A percentile compares a stretch with the other conserved stretches of the same genome.
These are phyloP conservation scores for Dipodomys ordii DNA, from an alignment of 2,113 vertebrate species.

Conservation along the genomic window DNA sequence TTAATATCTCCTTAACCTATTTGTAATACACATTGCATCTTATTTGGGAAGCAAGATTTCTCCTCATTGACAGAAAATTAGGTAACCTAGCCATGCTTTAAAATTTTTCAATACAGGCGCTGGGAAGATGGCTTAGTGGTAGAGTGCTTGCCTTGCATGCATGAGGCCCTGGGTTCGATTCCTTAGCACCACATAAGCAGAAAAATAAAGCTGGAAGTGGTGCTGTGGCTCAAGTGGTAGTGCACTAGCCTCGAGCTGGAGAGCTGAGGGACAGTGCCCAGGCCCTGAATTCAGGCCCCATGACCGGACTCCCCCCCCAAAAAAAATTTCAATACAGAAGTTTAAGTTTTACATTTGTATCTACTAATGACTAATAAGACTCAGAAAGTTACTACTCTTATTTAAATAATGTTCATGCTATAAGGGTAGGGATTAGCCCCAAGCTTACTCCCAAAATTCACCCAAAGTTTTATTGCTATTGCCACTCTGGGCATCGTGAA, in stretches of 20 bases:
- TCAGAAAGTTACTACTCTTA: not conserved
- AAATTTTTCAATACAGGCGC: not conserved
- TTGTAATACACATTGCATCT: not conserved
- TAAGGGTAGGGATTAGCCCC: not conserved
- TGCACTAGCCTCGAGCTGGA: too few species aligned
- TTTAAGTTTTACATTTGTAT: conserved; percentile 31
- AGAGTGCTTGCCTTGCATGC: too few species aligned
- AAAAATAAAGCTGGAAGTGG: too few species aligned
- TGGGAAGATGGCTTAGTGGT: too few species aligned
- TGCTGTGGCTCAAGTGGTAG: too few species aligned
- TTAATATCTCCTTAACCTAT: conserved; percentile 37
- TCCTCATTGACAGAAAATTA: not conserved
- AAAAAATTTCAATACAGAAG: not conserved
- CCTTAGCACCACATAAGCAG: too few species aligned
- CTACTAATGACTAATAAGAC: conserved; percentile 27
- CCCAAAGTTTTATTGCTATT: not conserved
- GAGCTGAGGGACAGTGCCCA: too few species aligned
- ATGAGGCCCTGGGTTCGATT: too few species aligned
- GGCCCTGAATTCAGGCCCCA: too few species aligned
- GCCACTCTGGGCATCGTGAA: not conserved
- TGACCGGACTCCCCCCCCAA: too few species aligned
- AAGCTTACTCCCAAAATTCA: not conserved
- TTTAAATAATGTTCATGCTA: not conserved
- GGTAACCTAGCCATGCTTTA: not conserved
- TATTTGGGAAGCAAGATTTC: conserved; percentile 7